Evolutionary conservation across 2,888 invertebrate genomes (phyloP), one percentile per base, ranked within the genome.

Genomic region (Zootermopsis nevadensis): DNA sequence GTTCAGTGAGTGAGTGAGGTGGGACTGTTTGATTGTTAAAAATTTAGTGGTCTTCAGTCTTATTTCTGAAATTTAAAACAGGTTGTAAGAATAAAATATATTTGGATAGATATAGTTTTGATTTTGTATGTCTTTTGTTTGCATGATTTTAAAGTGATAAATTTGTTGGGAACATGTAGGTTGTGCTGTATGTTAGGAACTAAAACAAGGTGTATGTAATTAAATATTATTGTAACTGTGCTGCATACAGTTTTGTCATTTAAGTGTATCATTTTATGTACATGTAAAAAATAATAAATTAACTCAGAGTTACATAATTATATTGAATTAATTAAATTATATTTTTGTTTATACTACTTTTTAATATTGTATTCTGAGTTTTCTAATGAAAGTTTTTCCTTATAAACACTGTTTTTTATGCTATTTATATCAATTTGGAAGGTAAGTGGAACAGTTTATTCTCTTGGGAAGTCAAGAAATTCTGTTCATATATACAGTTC

Each of bases 1-100:
- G 93, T 94, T 89, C 83, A 83, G 76, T 84, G 67, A 83, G 8
- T 27, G 27, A 60, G 60, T 7, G 27, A 27, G 8, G 27, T 27
- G 27, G n/a, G 60, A 27, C 60, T 53, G 3, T 53, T 53, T 60
- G n/a, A 27, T 27, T 60, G 12, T 60, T 60, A 60, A 24, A 60
- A 60, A n/a, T 48, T 60, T 60, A 55, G 55, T 55, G 12, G 22
- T 55, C 19, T n/a, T n/a, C 60, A 60, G n/a, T 60, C 8, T 27
- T 60, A n/a, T n/a, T 60, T 60, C n/a, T n/a, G 27, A 27, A 27
- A 60, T 60, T 60, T 24, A 60, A n/a, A 60, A 8, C 27, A 60
- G 48, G 48, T 24, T 4, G 15, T 27, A n/a, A 60, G 4, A 42
- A 48, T 19, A 48, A 12, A 48, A 48, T 48, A 3, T 19, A 48